These are phyloP conservation scores for Chromoteleia sp. DNA, from an alignment of 2,888 invertebrate species.

Conservation along the genomic window DNA sequence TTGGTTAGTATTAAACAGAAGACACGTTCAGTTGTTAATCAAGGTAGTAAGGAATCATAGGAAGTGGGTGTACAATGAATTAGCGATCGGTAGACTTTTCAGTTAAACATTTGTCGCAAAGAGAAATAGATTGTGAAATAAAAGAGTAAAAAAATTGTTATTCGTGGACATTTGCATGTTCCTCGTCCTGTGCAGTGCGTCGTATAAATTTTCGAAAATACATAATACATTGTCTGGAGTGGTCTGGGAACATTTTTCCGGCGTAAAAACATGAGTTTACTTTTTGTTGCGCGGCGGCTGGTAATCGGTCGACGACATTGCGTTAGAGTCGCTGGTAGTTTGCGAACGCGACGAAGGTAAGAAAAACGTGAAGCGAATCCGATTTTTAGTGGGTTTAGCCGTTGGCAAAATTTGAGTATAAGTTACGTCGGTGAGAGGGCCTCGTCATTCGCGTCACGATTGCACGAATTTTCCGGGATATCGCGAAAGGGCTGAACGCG, in stretches of 20 bases:
- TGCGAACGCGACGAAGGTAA: slow-evolving; percentile 39
- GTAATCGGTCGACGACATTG: slow-evolving; percentile 34
- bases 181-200: background rate
- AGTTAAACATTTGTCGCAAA: no score
- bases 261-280: slow-evolving; percentile 29
- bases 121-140: no score
- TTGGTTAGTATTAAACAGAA: no score
- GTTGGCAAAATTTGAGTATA: slow-evolving; percentile 5
- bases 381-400: slow-evolving; percentile 33
- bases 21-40: no score
- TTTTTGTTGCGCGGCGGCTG: slow-evolving; percentile 30
- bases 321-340: no score
- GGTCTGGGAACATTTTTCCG: slow-evolving; percentile 13
- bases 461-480: background rate
- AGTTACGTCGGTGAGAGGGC: slow-evolving; percentile 5
- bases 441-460: slow-evolving; percentile 25
- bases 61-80: no score
- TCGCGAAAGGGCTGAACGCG: slow-evolving; percentile 11
- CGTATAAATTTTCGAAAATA: slow-evolving; percentile 21
- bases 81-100: no score
- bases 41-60: no score
- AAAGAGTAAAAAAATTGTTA: background rate
- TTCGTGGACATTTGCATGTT: background rate
- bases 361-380: slow-evolving; percentile 49
- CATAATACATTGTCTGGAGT: slow-evolving; percentile 16